Conservation (phyloP, 2,888 invertebrate genomes). For the Synanthedon myopaeformis region DNA sequence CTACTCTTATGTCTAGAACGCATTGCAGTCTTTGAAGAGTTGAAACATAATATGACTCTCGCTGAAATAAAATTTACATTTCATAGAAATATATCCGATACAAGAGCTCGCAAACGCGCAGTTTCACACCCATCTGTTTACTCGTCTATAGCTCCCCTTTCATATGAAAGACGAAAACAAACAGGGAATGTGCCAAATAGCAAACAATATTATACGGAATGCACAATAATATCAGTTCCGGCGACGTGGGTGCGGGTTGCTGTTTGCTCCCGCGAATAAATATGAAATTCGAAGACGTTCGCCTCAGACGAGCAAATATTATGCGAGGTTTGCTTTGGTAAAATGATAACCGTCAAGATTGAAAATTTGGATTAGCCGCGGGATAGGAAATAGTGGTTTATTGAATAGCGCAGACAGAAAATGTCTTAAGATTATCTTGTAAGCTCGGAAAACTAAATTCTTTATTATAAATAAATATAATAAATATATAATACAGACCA, state of each 20-base stretch:
- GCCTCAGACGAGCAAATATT: conserved; percentile 62
- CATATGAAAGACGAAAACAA: conserved; percentile 69
- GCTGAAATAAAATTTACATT: conserved; percentile 44
- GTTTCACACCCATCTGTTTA: conserved; percentile 61
- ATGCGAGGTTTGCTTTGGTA: conserved; percentile 65
- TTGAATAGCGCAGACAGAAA: conserved; percentile 26
- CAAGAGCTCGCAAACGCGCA: conserved; percentile 40
- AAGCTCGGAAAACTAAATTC: not conserved
- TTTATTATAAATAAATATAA: no score
- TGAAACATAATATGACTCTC: not conserved
- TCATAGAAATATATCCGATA: conserved; percentile 48
- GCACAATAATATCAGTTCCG: conserved; percentile 72
- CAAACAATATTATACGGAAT: conserved; percentile 72
- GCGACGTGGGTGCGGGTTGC: conserved; percentile 40
- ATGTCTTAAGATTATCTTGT: conserved; percentile 6
- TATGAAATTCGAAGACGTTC: conserved; percentile 68
- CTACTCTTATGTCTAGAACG: conserved; percentile 6
- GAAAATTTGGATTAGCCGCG: conserved; percentile 59
- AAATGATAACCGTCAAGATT: conserved; percentile 68
- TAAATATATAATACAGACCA: no score
- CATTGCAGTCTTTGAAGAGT: not conserved
- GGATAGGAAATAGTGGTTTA: conserved; percentile 34
- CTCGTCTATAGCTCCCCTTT: conserved; percentile 65
- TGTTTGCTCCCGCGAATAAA: conserved; percentile 68
- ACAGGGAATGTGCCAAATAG: conserved; percentile 70